Percentiles rank a stretch among this genome's conserved stretches.
Evolutionary conservation across 2,113 vertebrate species (phyloP).

Genomic region (Mormyrus lacerda): DNA sequence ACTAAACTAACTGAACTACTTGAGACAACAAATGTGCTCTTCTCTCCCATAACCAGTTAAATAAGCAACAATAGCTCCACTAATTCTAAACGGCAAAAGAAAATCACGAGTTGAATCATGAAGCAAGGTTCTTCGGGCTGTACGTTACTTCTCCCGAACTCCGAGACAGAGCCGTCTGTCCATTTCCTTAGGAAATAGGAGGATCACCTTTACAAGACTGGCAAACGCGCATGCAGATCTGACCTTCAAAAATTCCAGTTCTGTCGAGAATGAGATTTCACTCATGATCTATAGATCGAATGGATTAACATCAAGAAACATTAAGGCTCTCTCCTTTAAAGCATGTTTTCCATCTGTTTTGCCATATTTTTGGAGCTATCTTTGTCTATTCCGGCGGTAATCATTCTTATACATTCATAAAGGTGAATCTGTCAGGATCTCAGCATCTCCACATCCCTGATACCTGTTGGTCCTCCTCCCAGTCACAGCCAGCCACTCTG

Average conservation of each 20-base stretch:
- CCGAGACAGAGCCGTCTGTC: neutral
- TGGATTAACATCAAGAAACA: neutral
- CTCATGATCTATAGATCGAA: neutral
- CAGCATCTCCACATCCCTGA: neutral
- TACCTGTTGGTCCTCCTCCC: neutral
- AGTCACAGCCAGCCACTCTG: neutral
- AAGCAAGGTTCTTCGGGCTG: neutral
- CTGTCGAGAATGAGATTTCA: neutral
- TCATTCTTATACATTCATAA: neutral
- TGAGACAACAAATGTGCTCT: neutral
- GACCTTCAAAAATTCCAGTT: neutral
- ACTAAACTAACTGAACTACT: neutral
- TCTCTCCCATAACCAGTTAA: neutral
- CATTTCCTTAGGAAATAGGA: neutral
- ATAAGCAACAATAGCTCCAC: neutral
- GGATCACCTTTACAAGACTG: neutral
- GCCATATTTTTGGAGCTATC: neutral
- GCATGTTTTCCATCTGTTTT: neutral
- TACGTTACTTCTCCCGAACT: neutral
- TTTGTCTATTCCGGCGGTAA: neutral
- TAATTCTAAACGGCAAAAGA: neutral
- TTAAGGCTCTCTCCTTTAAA: neutral
- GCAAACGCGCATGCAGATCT: neutral
- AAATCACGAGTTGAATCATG: neutral
- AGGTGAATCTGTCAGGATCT: neutral